Evolutionary conservation across 2,113 vertebrate species (phyloP), one percentile per base, ranked within the genome.

Genomic region (Heloderma charlesbogerti): DNA sequence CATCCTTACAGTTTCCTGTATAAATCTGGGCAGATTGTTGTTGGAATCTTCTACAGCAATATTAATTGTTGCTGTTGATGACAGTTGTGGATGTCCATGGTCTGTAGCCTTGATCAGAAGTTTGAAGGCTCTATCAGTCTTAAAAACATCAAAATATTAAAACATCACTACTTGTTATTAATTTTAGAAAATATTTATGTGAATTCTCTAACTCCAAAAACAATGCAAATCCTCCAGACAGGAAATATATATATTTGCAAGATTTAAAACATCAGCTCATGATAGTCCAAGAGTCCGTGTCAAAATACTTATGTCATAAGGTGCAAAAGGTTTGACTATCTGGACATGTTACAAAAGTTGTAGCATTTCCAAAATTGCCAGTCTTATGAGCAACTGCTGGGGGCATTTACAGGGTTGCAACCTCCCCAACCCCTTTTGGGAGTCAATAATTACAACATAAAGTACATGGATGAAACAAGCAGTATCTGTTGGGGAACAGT

Each of bases 21-120:
- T 96, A 88, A 99, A 98, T 0, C 2, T 91, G 6, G 98, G 98
- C 40, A 5, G 37, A 88, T 98, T 93, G 92, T 91, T 98, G 96
- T 98, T 98, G 60, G 63, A 20, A 60, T 98, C 98, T 6, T 82
- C 12, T 66, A 98, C 78, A 0, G 74, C 51, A 3, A 98, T 20
- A 0, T 89, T 95, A 37, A 98, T 22, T 0, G 90, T 94, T 67
- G 96, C 93, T 0, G 94, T 97, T 51, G 97, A 97, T 27, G 97
- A 97, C 37, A 95, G 63, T 0, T 84, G 0, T 0, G 96, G 97
- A 0, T 0, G 77, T 86, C 98, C 98, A 0, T 86, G 69, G 86
- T 98, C 98, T 60, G 31, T 93, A 0, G 96, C 98, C 90, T 94
- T 4, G 83, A 97, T 60, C 4, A 96, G 2, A 1, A 98, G 16